Conservation (phyloP, 2,888 invertebrate species). For the Athrips mouffetella region DNA sequence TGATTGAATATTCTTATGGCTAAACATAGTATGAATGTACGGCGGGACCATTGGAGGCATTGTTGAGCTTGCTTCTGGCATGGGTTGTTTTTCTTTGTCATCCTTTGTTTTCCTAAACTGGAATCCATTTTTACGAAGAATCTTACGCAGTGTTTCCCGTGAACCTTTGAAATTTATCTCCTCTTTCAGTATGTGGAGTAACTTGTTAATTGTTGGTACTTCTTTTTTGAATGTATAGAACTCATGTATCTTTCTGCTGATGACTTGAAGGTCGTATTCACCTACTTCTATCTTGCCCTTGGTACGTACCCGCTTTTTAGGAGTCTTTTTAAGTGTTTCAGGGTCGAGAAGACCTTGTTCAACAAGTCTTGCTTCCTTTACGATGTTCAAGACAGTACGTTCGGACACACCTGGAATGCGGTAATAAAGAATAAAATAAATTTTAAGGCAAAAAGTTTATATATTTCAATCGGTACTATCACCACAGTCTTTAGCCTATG, state of each 20-base stretch:
- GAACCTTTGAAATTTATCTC: conserved; percentile 72
- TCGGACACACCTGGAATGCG: conserved; percentile 62
- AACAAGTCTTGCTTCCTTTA: conserved; percentile 65
- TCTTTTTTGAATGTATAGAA: conserved; percentile 71
- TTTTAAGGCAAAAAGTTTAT: too few relatives aligned
- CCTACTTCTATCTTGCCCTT: conserved; percentile 71
- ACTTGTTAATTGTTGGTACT: conserved; percentile 68
- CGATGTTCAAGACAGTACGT: conserved; percentile 66
- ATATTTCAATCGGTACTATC: too few relatives aligned
- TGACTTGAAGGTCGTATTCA: conserved; percentile 67
- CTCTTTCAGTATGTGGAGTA: conserved; percentile 64
- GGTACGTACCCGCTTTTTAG: conserved; percentile 64
- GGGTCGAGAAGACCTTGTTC: conserved; percentile 69
- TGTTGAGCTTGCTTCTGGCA: conserved; percentile 46
- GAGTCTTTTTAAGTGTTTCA: conserved; percentile 61
- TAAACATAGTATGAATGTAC: conserved; percentile 67
- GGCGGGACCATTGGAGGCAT: conserved; percentile 64
- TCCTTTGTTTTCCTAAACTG: conserved; percentile 71
- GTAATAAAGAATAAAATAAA: not conserved
- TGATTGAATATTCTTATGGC: conserved; percentile 64
- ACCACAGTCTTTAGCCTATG: too few relatives aligned
- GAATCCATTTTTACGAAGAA: conserved; percentile 67
- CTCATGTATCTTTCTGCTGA: conserved; percentile 67
- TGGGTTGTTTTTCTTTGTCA: conserved; percentile 62
- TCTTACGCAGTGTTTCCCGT: conserved; percentile 64